phyloP scores from a whole-genome alignment of 2,797 vertebrate genomes.

The Sarcoramphus papa region DNA sequence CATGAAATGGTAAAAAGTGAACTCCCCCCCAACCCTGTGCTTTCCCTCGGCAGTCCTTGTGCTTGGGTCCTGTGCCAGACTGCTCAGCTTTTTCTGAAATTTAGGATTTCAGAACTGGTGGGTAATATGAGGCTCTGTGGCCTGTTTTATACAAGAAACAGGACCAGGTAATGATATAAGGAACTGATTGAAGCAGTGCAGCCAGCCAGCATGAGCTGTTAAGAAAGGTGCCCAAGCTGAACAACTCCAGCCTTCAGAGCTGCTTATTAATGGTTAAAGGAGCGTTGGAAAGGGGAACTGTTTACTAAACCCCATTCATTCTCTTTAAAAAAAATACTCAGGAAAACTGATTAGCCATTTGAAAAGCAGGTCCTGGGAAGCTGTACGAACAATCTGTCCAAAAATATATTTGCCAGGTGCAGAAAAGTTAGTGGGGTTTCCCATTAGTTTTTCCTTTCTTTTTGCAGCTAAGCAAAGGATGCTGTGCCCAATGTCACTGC shows the following conservation, averaged over 20 bases:
- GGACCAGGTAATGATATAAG: rapidly evolving
- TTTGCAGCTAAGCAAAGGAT: neutral
- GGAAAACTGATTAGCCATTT: neutral
- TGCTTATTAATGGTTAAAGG: rapidly evolving
- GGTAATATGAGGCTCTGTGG: rapidly evolving
- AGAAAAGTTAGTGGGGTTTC: neutral
- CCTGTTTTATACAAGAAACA: neutral
- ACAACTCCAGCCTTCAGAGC: neutral
- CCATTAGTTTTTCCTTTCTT: neutral
- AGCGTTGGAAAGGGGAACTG: neutral
- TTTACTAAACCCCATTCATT: neutral
- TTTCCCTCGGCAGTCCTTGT: neutral
- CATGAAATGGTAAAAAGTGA: rapidly evolving
- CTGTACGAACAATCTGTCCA: rapidly evolving
- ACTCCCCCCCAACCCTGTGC: rapidly evolving
- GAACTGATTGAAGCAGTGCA: neutral
- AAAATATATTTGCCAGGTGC: neutral
- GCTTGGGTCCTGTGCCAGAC: neutral
- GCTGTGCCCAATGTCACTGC: rapidly evolving
- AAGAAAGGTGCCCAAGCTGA: neutral
- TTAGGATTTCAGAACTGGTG: rapidly evolving
- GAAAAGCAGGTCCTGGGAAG: neutral
- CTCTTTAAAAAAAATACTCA: neutral
- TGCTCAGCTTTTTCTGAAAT: neutral
- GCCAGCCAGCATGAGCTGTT: neutral